These are phyloP conservation scores for Dromococcyx pavoninus DNA, from an alignment of 2,797 vertebrate species.

Conservation along the genomic window DNA sequence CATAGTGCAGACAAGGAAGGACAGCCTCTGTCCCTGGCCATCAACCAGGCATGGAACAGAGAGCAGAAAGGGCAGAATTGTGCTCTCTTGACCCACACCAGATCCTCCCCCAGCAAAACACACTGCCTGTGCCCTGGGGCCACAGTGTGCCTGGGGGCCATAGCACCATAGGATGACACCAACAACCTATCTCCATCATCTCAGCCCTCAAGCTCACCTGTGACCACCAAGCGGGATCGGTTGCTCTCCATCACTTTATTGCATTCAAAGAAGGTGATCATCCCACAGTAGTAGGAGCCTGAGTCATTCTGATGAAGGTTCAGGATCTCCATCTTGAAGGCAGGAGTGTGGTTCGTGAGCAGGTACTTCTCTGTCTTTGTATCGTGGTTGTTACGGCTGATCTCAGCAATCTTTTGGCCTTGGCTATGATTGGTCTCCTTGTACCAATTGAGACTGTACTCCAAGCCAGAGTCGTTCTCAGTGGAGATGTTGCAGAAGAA, in stretches of 20 bases:
- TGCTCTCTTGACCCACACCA: background rate
- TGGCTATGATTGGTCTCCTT: background rate
- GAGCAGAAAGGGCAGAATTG: background rate
- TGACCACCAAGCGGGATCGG: slow-evolving; percentile 46
- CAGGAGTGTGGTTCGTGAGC: background rate
- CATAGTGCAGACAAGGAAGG: background rate
- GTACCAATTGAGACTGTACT: slow-evolving; percentile 58
- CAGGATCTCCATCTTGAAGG: slow-evolving; percentile 40
- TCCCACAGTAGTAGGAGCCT: slow-evolving; percentile 61
- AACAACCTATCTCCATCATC: background rate
- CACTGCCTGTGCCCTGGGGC: background rate
- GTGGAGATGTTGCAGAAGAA: slow-evolving; percentile 58
- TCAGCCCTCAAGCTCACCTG: slow-evolving; percentile 49
- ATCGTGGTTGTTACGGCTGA: background rate
- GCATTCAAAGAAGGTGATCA: background rate
- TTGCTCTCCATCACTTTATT: slow-evolving; percentile 30
- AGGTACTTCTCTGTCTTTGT: background rate
- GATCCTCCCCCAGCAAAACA: background rate
- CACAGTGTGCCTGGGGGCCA: background rate
- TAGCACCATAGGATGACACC: background rate
- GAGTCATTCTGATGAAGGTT: slow-evolving; percentile 60
- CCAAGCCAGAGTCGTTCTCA: background rate
- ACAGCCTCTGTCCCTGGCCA: background rate
- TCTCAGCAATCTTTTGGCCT: slow-evolving; percentile 10
- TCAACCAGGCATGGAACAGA: background rate